These are phyloP conservation scores for Clarias pachynema DNA, from an alignment of 2,797 vertebrate genomes.

Conservation along the genomic window DNA sequence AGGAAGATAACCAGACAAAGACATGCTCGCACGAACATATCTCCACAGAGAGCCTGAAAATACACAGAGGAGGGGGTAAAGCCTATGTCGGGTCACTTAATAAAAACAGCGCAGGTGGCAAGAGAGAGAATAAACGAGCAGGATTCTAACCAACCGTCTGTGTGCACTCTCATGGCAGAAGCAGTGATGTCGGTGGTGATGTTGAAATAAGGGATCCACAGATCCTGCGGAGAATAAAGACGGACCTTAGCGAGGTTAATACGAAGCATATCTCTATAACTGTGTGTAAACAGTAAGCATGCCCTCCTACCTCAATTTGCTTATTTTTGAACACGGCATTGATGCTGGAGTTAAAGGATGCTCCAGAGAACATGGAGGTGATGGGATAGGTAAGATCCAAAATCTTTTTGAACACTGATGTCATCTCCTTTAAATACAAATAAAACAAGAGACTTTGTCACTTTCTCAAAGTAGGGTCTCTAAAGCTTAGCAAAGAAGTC, in stretches of 20 bases:
- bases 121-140: not conserved
- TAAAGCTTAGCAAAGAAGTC: not conserved
- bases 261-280: not conserved
- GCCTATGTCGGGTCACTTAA: no score
- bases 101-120: not conserved
- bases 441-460: not conserved
- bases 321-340: constrained; percentile 87
- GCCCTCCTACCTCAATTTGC: constrained; percentile 86
- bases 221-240: constrained; percentile 76
- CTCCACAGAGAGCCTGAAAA: constrained; percentile 85
- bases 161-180: constrained; percentile 92
- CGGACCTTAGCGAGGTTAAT: not conserved
- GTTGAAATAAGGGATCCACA: constrained; percentile 95
- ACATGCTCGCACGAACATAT: constrained; percentile 94
- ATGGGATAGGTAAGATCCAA: constrained; percentile 93
- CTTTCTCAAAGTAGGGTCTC: not conserved
- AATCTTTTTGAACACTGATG: constrained; percentile 84
- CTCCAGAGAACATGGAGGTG: constrained; percentile 95
- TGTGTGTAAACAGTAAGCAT: not conserved
- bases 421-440: constrained; percentile 81
- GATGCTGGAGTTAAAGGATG: constrained; percentile 88
- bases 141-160: constrained; percentile 79
- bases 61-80: not conserved
- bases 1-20: constrained; percentile 92
- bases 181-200: constrained; percentile 94